These are phyloP conservation scores for Amphipyra berbera DNA, from an alignment of 2,888 invertebrate species.

Conservation along the genomic window DNA sequence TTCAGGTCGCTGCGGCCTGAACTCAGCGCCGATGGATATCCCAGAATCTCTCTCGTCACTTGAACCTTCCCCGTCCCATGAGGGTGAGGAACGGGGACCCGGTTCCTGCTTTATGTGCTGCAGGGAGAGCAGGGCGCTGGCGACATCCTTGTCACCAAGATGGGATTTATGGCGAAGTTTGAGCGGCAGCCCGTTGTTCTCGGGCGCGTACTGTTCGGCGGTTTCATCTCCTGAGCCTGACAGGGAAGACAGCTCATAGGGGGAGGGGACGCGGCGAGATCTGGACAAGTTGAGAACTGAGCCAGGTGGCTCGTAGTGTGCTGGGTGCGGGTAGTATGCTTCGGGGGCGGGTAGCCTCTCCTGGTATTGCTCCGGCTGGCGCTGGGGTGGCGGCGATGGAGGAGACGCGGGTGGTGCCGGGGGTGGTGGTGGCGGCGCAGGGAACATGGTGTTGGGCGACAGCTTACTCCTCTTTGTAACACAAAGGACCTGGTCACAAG, in stretches of 20 bases:
- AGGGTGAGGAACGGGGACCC: conserved; percentile 93
- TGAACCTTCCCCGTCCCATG: conserved; percentile 97
- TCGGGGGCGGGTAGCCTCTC: conserved; percentile 85
- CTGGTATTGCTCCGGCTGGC: conserved; percentile 88
- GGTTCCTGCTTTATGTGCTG: conserved; percentile 97
- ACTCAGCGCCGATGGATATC: conserved; percentile 94
- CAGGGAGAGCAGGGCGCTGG: conserved; percentile 94
- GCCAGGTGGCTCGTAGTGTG: conserved; percentile 90
- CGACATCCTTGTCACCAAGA: conserved; percentile 96
- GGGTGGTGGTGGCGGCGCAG: conserved; percentile 88
- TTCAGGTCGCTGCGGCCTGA: conserved; percentile 83
- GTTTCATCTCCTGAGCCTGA: conserved; percentile 90
- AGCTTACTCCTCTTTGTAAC: conserved; percentile 93
- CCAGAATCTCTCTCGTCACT: conserved; percentile 97
- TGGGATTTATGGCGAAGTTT: conserved; percentile 97
- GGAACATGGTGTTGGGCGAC: conserved; percentile 86
- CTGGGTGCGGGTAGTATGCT: conserved; percentile 87
- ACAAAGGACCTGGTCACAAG: conserved; percentile 95
- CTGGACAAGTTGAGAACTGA: conserved; percentile 93
- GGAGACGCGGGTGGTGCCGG: conserved; percentile 87
- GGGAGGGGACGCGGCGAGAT: conserved; percentile 91
- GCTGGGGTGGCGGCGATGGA: conserved; percentile 88
- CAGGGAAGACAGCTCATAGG: conserved; percentile 95
- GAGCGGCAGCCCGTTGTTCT: conserved; percentile 95
- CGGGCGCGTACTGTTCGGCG: conserved; percentile 89